A percentile compares a stretch with the other conserved stretches of the same genome.
Conservation (phyloP, 2,113 vertebrate genomes). For the Mohoua ochrocephala region DNA sequence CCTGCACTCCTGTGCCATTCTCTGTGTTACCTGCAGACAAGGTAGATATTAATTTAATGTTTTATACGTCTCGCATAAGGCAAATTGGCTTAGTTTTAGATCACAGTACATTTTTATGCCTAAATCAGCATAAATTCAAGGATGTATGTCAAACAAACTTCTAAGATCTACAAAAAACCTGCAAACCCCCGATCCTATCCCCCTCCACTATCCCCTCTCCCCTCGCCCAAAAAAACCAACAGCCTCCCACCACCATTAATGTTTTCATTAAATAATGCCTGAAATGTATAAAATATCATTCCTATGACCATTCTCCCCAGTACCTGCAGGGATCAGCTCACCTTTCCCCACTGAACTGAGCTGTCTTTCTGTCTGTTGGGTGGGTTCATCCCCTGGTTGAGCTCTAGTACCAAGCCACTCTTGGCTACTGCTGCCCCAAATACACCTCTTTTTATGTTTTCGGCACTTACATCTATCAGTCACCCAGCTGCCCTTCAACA, state of each 20-base stretch:
- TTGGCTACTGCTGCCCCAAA: not conserved
- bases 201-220: rapidly evolving
- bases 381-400: not conserved
- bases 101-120: not conserved
- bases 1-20: not conserved
- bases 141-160: not conserved
- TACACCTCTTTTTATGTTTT: not conserved
- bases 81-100: not conserved
- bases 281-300: not conserved
- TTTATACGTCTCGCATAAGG: not conserved
- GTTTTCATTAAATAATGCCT: not conserved
- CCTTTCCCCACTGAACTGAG: not conserved
- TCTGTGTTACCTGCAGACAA: not conserved
- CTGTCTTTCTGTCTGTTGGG: not conserved
- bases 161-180: not conserved
- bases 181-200: not conserved
- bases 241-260: not conserved
- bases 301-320: no score
- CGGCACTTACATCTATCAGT: not conserved
- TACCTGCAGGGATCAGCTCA: not conserved
- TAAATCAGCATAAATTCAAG: not conserved
- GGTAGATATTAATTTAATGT: not conserved
- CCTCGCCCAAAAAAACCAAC: rapidly evolving
- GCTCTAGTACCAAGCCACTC: not conserved
- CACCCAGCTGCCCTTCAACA: not conserved